Evolutionary conservation across 2,888 invertebrate species (phyloP), one percentile per base, ranked within the genome.

Genomic region (Rhingia campestris): DNA sequence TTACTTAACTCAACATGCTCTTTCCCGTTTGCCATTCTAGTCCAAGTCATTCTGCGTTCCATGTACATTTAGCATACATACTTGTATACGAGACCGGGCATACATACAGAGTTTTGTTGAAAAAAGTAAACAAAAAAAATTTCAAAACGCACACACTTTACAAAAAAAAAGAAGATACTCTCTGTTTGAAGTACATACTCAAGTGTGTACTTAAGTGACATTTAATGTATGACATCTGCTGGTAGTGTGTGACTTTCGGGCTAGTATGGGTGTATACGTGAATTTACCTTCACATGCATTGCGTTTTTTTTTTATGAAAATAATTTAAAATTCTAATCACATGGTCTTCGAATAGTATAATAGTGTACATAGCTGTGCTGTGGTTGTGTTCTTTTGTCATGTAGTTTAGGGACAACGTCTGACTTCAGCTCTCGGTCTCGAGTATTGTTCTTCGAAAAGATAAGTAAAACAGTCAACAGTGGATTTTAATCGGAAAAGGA

Each of bases 301-400:
- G 35, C 12, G 3, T 67, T 22, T 47, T 47, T 59, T 49, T 53
- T 41, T 53, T 32, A 7, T 41, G 37, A 12, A 45, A 53, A 4
- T 4, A 70, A 70, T 61, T 81, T 53, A 53, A 75, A 66, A 81
- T 81, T 81, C 75, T 64, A 59, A 81, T 81, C 81, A 75, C 70
- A 59, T 47, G 37, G 54, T 47, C 33, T 59, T 70, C 63, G 69
- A 69, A 80, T 80, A 49, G 61, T 67, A 81, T 63, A 67, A 47
- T 30, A 56, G 59, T 72, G 53, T 14, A 32, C 12, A 3, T n/a
- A 10, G 32, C 14, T 51, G 58, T 32, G 32, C 14, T 51, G 58
- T 32, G 32, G 59, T 54, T 14, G 30, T 77, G 9, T 22, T 22
- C 22, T 58, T 64, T 49, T 12, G 32, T 39, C 33, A 22, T 61